A percentile compares a stretch with the other conserved stretches of the same genome.
Conservation (phyloP, 2,888 invertebrate species). For the Andrena flavipes region DNA sequence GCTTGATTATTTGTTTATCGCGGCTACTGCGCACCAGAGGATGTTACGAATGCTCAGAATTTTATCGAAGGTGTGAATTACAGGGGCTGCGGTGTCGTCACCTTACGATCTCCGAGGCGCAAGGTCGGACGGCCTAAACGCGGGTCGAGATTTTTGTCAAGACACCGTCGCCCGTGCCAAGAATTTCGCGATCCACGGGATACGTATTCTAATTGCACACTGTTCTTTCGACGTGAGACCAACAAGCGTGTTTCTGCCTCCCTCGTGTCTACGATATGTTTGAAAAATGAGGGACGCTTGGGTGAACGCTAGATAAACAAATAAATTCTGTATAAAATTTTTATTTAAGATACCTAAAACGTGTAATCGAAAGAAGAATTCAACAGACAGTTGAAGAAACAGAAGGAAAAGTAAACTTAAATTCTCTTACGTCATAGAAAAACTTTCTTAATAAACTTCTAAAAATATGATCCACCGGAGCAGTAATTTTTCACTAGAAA, state of each 20-base stretch:
- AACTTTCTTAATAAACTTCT: background rate
- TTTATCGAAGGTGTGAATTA: conserved; percentile 67
- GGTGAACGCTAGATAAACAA: no score
- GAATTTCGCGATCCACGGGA: conserved; percentile 54
- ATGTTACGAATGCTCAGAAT: conserved; percentile 52
- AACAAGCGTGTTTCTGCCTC: background rate
- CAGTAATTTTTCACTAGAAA: background rate
- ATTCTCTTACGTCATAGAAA: background rate
- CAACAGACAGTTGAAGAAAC: background rate
- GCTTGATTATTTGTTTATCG: background rate
- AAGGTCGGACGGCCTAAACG: conserved; percentile 64
- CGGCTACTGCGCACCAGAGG: background rate
- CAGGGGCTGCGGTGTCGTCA: conserved; percentile 51
- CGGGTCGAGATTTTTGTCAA: conserved; percentile 62
- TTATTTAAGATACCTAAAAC: no score
- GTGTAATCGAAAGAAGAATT: background rate
- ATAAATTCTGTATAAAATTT: no score
- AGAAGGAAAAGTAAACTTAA: background rate
- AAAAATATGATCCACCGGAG: background rate
- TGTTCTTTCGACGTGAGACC: conserved; percentile 10
- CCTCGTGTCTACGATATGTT: background rate
- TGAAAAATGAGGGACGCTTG: no score
- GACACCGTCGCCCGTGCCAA: conserved; percentile 62
- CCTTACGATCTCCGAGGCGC: conserved; percentile 52
- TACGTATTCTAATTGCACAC: conserved; percentile 35